Evolutionary conservation across 2,797 vertebrate genomes (phyloP), one percentile per base, ranked within the genome.

Genomic region (Melanotaenia maccullochi): DNA sequence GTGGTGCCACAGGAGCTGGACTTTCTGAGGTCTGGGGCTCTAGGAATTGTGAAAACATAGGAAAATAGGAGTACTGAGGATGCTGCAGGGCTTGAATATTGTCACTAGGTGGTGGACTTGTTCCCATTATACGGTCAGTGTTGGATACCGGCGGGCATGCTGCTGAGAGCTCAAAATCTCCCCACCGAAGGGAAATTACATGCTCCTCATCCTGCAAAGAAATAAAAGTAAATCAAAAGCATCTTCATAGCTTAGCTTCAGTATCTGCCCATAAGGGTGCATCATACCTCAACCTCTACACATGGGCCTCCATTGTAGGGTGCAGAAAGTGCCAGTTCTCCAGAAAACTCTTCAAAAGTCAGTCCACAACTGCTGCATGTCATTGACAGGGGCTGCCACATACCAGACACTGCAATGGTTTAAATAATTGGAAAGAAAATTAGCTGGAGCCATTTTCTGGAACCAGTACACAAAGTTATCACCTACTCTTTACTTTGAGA

Each of bases 171-270:
- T 85, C 78, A 63, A 66, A 63, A 68, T 90, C 71, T 33, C 16
- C 40, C 54, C 71, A 73, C 25, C 76, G 56, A 63, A 88, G 38
- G 59, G 75, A 70, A 2, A 86, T 72, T 13, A 68, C 61, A 71
- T 82, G 68, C 57, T 80, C 42, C 0, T 70, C 40, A 72, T 84
- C 71, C 84, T 92, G 42, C 36, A 80, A 66, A 32, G 9, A 75
- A 73, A 76, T 28, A 42, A 16, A 2, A 7, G 28, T 25, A n/a
- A 72, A 22, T 71, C 30, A 42, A 66, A 60, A 36, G 5, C 11
- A 49, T 22, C 14, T 38, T 9, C 32, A 25, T 9, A 54, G 9
- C 9, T 38, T 9, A 47, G 24, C 20, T 62, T 81, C 64, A n/a
- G 66, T 35, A 38, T 55, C 14, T 56, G 25, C 73, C 66, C 73